A percentile compares a stretch with the other conserved stretches of the same genome.
phyloP scores from a whole-genome alignment of 1,140 invertebrate genomes.

The Anadara kagoshimensis region DNA sequence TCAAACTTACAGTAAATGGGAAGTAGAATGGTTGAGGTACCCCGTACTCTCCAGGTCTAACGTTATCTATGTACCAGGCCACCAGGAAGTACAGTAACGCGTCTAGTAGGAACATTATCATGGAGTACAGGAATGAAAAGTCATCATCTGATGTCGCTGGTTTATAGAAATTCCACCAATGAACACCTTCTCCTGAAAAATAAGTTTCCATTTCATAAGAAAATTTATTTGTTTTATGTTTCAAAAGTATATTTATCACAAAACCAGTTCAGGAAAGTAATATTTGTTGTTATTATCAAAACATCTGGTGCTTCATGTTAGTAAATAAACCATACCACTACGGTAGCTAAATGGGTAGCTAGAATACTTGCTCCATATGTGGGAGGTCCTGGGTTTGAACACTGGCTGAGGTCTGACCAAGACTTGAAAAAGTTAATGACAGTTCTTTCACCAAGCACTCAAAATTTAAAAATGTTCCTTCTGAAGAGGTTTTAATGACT shows the following conservation, averaged over 20 bases:
- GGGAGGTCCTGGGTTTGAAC: too few relatives aligned
- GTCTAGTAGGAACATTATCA: constrained; percentile 77
- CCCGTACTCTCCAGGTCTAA: constrained; percentile 78
- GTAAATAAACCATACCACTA: too few relatives aligned
- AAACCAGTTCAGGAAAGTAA: too few relatives aligned
- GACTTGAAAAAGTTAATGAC: too few relatives aligned
- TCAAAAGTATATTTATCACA: not conserved
- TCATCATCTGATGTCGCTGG: constrained; percentile 68
- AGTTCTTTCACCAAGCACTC: too few relatives aligned
- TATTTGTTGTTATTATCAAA: not conserved
- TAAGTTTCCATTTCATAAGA: constrained; percentile 34
- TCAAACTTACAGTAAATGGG: constrained; percentile 69
- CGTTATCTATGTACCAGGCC: constrained; percentile 80
- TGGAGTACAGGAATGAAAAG: constrained; percentile 66
- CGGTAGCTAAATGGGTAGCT: too few relatives aligned
- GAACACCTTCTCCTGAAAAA: constrained; percentile 59
- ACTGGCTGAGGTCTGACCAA: too few relatives aligned
- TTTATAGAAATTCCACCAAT: constrained; percentile 65
- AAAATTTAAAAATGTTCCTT: too few relatives aligned
- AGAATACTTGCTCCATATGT: too few relatives aligned
- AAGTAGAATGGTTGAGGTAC: constrained; percentile 76
- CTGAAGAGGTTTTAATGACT: too few relatives aligned
- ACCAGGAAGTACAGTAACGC: constrained; percentile 73
- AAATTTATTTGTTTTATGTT: not conserved
- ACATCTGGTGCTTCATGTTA: too few relatives aligned